Conservation (phyloP, 2,797 vertebrate species). For the Alosa sapidissima region DNA sequence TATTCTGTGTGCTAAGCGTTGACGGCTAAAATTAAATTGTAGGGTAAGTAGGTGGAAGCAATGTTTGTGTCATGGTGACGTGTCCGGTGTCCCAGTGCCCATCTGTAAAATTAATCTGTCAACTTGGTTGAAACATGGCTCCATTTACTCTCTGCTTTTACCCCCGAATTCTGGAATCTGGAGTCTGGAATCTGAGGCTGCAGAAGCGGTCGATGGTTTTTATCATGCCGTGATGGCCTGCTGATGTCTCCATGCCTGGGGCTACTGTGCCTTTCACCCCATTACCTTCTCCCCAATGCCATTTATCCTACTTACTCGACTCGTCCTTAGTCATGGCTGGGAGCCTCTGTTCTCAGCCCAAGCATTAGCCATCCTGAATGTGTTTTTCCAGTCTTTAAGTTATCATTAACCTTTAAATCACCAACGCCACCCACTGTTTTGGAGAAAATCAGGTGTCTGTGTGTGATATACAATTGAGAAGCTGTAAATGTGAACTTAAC, state of each 20-base stretch:
- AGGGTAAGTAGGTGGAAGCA: background rate
- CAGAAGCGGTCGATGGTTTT: slow-evolving; percentile 6
- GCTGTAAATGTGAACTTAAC: slow-evolving; percentile 8
- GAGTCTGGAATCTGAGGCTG: background rate
- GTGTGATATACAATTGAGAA: background rate
- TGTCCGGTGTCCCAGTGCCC: background rate
- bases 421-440: too few relatives aligned
- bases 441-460: background rate
- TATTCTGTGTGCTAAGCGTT: background rate
- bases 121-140: slow-evolving; percentile 37
- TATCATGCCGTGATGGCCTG: background rate
- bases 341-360: background rate
- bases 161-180: background rate
- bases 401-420: background rate
- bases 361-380: background rate
- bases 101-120: slow-evolving; percentile 31
- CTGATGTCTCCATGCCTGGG: slow-evolving; percentile 19
- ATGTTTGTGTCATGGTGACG: background rate
- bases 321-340: background rate
- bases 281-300: slow-evolving; percentile 49
- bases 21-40: background rate
- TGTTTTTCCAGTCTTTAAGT: background rate
- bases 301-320: background rate
- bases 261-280: slow-evolving; percentile 40
- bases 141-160: slow-evolving; percentile 33